phyloP scores from a whole-genome alignment of 2,797 vertebrate genomes.

The Erethizon dorsatum region DNA sequence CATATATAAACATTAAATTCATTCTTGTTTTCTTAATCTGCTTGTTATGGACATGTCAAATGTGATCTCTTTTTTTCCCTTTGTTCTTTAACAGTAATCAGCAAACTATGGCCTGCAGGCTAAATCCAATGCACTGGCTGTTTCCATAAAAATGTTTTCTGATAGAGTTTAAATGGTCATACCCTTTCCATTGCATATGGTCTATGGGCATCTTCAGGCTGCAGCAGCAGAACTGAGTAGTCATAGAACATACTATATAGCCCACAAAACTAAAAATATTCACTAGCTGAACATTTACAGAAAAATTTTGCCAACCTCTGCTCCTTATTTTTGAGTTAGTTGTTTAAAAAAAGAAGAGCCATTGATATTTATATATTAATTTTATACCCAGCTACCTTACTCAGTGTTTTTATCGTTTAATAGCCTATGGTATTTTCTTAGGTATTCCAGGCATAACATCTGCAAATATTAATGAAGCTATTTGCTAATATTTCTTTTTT shows the following conservation, averaged over 20 bases:
- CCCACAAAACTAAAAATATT: slow-evolving; percentile 20
- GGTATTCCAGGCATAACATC: not conserved
- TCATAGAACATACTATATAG: not conserved
- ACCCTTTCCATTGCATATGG: not conserved
- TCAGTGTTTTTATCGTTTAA: not conserved
- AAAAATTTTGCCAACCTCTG: not conserved
- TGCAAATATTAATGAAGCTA: not conserved
- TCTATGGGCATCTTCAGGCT: not conserved
- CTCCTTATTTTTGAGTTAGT: not conserved
- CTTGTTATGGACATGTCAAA: not conserved
- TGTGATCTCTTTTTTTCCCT: not conserved
- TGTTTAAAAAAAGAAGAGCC: not conserved
- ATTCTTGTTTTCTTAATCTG: not conserved
- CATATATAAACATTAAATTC: not conserved
- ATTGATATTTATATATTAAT: not conserved
- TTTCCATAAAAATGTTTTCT: slow-evolving; percentile 19
- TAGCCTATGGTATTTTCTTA: not conserved
- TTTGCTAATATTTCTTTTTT: slow-evolving; percentile 2
- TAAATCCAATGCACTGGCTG: not conserved
- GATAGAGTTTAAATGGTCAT: not conserved
- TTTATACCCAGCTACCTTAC: slow-evolving; percentile 22
- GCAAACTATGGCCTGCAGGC: not conserved
- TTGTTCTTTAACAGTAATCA: not conserved
- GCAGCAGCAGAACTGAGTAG: not conserved
- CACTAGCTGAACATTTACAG: not conserved